Base-by-base conservation (phyloP, 2,888 invertebrate genomes). In the Diarsia brunnea region DNA sequence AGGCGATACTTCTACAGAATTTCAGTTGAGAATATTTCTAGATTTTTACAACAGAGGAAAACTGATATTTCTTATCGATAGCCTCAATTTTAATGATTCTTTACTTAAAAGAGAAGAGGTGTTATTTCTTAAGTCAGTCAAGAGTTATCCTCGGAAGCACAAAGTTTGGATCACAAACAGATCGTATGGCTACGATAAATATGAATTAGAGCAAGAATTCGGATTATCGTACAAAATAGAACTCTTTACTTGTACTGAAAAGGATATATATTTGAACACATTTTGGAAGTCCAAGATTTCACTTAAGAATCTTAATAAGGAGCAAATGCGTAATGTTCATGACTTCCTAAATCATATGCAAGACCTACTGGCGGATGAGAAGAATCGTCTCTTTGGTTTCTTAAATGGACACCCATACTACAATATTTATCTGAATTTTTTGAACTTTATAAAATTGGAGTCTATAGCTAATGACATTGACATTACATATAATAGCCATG, bases 161-260 rank as follows among this genome's bases (percentile, higher is more conserved):
- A 87, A 78, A 66, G 61, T 75, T 14, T 84, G 85, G 87, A 78
- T 89, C 11, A 85, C 88, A 7, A 84, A 82, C 38, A 74, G 88
- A 12, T 74, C 84, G 0, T 82, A 84, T n/a, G 77, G 84, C 24
- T 51, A 72, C 38, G 64, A 83, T 12, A 43, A 63, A n/a, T 58
- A 64, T 4, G 65, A 49, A 19, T 64, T 81, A 58, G 69, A 81
- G 66, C 7, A 16, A 12, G 65, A 69, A 38, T 75, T 85, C 3
- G 81, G 86, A 21, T 55, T 45, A 3, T 75, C 76, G 11, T 78
- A 83, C 21, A 60, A 71, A 47, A 14, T 86, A n/a, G 75, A 77
- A 67, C 74, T 78, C 24, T 74, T 87, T 11, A 72, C 65, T 45
- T 43, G n/a, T 0, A 7, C 24, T 10, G 82, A 86, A 49, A 79